Base-by-base conservation (phyloP, 2,113 vertebrate genomes). In the Synodontis membranacea region DNA sequence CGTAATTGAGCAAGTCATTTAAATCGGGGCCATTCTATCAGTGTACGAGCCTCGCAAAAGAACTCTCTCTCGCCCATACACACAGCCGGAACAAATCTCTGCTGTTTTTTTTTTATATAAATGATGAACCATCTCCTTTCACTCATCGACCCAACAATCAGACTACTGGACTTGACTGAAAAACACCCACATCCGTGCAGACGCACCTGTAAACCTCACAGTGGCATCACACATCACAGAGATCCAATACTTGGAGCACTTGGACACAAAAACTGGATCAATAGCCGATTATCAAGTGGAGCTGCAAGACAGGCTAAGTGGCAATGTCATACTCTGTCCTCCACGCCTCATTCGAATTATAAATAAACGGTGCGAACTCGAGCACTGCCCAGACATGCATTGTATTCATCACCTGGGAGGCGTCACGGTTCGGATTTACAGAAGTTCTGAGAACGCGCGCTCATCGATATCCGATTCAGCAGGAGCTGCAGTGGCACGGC, bases 331-430 rank as follows among this genome's bases (percentile, higher is more conserved):
- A 74, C 79, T 81, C 80, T 1, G 15, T 56, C 64, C 64, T 72
- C 75, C 31, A 52, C 70, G 70, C 70, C 68, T 74, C 9, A 25
- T 78, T 28, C 31, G 31, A 86, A 44, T 64, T 60, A 83, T 79
- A 31, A 85, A 79, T 60, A n/a, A 52, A 56, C 50, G 17, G 54
- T 1, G 4, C 28, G 56, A 80, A 66, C 3, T 28, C 3, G 17
- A 21, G 23, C 10, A 7, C 34, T 1, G 34, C 37, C 48, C 14
- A 46, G 37, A 60, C 19, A 21, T 76, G 86, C 21, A 6, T 37
- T 76, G 39, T 52, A 50, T 72, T 39, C 31, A 9, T 79, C 82
- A 84, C 31, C 46, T 64, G 48, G 94, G 93, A 96, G 94, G 42
- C 8, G 9, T 15, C 21, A 39, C 37, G 25, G 34, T 66, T 87